Base-by-base conservation (phyloP, 2,113 vertebrate genomes). In the Hiodon tergisus region DNA sequence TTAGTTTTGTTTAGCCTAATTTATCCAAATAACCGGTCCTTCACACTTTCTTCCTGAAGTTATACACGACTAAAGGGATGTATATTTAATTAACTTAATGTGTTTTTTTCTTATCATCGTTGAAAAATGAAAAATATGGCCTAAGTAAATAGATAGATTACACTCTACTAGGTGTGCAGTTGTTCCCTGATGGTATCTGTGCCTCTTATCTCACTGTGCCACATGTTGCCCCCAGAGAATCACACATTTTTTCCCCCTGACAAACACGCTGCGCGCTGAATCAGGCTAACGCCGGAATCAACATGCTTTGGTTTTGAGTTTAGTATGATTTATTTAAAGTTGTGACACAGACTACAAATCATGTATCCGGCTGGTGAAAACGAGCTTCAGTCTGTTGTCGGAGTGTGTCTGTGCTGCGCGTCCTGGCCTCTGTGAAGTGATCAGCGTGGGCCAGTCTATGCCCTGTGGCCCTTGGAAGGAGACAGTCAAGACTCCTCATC, bases 11-110 rank as follows among this genome's bases (percentile, higher is more conserved):
- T 55, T 5, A 53, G 10, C 62, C 16, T 17, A 63, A 66, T 57
- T 17, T 3, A 55, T 73, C 61, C 52, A 74, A 74, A 74, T 74
- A 4, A n/a, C 72, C 6, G 5, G 60, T 55, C 46, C 47, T 74
- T 65, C n/a, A 57, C 52, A 14, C 67, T 74, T 74, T 31, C 72
- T 73, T 74, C 62, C 53, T 48, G 52, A 4, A 13, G 46, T n/a
- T 7, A 57, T 65, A 53, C 16, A 53, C 14, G 10, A 16, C 58
- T 46, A 47, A 17, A 73, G 54, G 16, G 11, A 50, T 31, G 5
- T 50, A 59, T 51, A 50, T 59, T 47, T 58, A 67, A 55, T 58
- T 51, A 58, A 67, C 51, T 16, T 67, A 54, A 67, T 67, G 46
- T 8, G 62, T 74, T 67, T 67, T 62, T 74, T 65, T 8, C 16